A percentile compares a stretch with the other conserved stretches of the same genome.
Conservation (phyloP, 2,113 vertebrate species). For the Ranitomeya variabilis region DNA sequence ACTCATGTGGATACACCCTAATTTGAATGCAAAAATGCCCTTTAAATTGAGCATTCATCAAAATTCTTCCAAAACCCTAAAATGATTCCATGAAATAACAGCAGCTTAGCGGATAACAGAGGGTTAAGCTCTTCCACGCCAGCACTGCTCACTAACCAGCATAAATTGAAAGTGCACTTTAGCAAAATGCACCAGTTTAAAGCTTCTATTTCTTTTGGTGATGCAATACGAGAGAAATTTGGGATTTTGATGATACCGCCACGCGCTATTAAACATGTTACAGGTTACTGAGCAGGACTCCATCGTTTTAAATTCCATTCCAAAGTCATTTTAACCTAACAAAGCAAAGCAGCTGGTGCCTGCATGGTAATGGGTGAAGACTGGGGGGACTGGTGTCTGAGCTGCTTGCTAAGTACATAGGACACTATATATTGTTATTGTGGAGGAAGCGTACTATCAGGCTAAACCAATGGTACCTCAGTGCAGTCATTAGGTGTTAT, state of each 20-base stretch:
- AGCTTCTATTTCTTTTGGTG: slow-evolving; percentile 24
- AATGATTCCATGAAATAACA: neutral
- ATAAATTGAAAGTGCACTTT: slow-evolving; percentile 47
- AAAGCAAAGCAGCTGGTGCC: slow-evolving; percentile 55
- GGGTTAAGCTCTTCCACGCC: slow-evolving; percentile 9
- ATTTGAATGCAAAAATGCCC: no score
- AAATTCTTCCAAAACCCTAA: neutral
- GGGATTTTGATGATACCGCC: slow-evolving; percentile 55
- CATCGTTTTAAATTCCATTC: slow-evolving; percentile 55
- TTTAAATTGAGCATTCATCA: no score
- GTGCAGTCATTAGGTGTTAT: neutral
- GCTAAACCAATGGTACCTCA: neutral
- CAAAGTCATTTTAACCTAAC: slow-evolving; percentile 58
- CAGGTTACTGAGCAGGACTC: slow-evolving; percentile 53
- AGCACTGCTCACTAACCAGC: slow-evolving; percentile 35
- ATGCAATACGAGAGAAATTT: slow-evolving; percentile 47
- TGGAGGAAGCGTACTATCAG: no score
- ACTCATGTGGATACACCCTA: no score
- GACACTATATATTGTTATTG: neutral
- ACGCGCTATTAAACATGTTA: slow-evolving; percentile 55
- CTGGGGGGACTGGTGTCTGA: neutral
- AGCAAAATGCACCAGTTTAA: slow-evolving; percentile 33
- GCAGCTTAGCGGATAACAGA: neutral
- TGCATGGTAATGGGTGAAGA: neutral
- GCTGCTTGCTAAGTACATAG: slow-evolving; percentile 27